Conservation (phyloP, 2,113 vertebrate genomes). For the Archilochus colubris region DNA sequence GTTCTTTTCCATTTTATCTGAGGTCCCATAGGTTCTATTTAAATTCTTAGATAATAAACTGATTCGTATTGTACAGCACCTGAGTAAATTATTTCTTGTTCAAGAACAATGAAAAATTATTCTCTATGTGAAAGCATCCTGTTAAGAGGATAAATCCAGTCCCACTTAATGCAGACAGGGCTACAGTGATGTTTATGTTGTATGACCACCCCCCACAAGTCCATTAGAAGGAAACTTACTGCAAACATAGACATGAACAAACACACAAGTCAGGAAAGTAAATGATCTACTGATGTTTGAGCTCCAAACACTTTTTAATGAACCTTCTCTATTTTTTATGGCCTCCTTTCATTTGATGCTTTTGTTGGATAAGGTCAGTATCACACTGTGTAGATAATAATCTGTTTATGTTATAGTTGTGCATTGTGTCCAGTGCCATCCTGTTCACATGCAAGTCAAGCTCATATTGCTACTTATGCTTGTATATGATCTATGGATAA, state of each 20-base stretch:
- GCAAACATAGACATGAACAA: conserved; percentile 7
- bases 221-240: not conserved
- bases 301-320: not conserved
- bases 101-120: not conserved
- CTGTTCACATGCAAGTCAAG: not conserved
- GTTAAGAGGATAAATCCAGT: conserved; percentile 7
- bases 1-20: not conserved
- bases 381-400: not conserved
- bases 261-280: not conserved
- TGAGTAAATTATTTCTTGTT: not conserved
- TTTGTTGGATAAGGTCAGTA: not conserved
- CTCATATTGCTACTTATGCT: not conserved
- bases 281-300: not conserved
- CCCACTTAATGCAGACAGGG: not conserved
- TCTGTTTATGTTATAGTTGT: not conserved
- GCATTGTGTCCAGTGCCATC: not conserved
- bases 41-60: not conserved
- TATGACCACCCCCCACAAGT: not conserved
- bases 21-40: not conserved
- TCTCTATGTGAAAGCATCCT: not conserved
- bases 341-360: not conserved
- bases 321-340: not conserved
- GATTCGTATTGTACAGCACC: not conserved
- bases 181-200: not conserved
- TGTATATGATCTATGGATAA: not conserved